phyloP scores from a whole-genome alignment of 2,113 vertebrate species.

The Elanus axillaris region DNA sequence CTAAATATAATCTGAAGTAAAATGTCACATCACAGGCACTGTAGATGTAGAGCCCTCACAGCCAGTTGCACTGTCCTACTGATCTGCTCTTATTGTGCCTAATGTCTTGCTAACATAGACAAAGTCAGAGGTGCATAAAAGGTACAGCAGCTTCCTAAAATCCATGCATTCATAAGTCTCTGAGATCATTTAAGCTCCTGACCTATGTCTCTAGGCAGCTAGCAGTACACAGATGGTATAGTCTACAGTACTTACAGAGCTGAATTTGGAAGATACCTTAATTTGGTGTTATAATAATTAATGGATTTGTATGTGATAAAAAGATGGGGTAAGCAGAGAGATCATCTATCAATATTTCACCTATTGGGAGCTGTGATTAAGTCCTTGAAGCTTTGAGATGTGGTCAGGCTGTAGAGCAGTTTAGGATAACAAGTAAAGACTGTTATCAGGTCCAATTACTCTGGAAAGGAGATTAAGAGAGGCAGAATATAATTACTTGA shows the following conservation, averaged over 20 bases:
- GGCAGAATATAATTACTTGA: conserved; percentile 58
- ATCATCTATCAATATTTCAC: conserved; percentile 29
- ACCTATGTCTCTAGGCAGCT: background rate
- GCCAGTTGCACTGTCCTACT: background rate
- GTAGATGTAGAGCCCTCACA: background rate
- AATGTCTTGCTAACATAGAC: background rate
- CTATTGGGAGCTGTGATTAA: conserved; percentile 30
- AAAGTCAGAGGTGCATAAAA: background rate
- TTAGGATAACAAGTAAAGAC: conserved; percentile 35
- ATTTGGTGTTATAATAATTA: conserved; percentile 7
- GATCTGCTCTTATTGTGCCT: background rate
- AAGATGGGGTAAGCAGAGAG: background rate
- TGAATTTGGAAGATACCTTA: background rate
- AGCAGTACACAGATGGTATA: background rate
- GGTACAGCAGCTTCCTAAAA: conserved; percentile 8
- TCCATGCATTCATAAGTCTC: conserved; percentile 5
- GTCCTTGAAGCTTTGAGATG: conserved; percentile 35
- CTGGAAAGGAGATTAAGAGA: conserved; percentile 50
- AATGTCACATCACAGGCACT: background rate
- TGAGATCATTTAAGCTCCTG: conserved; percentile 2
- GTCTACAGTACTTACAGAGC: background rate
- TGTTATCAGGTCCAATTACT: conserved; percentile 36
- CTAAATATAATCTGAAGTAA: background rate
- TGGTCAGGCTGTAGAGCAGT: conserved; percentile 9
- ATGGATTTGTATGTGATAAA: conserved; percentile 24